These are phyloP conservation scores for Epinotia ramella DNA, from an alignment of 2,888 invertebrate genomes.

Conservation along the genomic window DNA sequence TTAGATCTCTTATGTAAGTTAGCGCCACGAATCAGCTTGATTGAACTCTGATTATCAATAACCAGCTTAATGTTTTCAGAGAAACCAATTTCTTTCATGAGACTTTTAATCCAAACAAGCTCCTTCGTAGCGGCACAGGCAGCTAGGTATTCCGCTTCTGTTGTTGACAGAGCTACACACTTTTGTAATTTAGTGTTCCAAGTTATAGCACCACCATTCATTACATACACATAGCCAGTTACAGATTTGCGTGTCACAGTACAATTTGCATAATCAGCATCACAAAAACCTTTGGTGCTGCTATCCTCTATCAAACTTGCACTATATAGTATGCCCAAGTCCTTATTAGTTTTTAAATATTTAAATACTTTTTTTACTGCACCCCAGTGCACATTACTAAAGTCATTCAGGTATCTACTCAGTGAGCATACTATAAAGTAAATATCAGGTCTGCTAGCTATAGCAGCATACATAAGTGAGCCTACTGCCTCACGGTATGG, in stretches of 20 bases:
- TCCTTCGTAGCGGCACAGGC: background rate
- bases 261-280: background rate
- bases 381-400: background rate
- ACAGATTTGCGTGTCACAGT: background rate
- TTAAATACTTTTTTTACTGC: background rate
- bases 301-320: background rate
- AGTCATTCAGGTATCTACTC: background rate
- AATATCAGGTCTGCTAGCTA: background rate
- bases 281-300: background rate
- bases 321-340: background rate
- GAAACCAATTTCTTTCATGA: background rate
- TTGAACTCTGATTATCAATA: background rate
- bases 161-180: background rate
- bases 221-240: background rate
- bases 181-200: background rate
- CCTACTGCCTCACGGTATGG: background rate
- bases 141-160: background rate
- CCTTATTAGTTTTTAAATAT: background rate
- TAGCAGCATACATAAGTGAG: background rate
- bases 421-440: background rate
- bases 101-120: background rate
- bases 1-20: too few species aligned
- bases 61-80: background rate
- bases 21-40: too few species aligned
- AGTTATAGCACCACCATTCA: background rate